A percentile compares a stretch with the other conserved stretches of the same genome.
phyloP scores from a whole-genome alignment of 1,140 invertebrate species.

The Fopius arisanus region DNA sequence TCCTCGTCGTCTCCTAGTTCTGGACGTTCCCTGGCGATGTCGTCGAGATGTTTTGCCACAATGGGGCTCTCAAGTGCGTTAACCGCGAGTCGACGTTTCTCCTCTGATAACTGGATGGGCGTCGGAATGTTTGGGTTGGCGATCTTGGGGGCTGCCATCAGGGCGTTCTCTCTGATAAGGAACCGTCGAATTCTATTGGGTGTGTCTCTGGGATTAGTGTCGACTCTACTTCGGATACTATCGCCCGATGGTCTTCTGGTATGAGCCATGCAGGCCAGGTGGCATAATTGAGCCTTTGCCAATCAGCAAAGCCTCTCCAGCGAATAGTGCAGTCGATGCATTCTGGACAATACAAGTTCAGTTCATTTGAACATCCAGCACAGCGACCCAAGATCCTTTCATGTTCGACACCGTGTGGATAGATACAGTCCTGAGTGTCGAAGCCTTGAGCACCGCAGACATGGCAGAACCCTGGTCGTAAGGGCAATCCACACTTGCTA shows the following conservation, averaged over 20 bases:
- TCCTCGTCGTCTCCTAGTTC: not conserved
- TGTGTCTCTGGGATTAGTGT: not conserved
- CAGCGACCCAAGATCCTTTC: too few relatives aligned
- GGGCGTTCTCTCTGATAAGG: not conserved
- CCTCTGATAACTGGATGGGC: not conserved
- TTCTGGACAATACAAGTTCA: too few relatives aligned
- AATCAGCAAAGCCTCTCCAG: not conserved
- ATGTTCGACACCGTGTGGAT: too few relatives aligned
- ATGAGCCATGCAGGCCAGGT: not conserved
- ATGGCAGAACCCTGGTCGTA: too few relatives aligned
- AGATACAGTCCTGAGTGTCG: too few relatives aligned
- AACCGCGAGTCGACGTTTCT: not conserved
- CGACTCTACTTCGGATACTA: not conserved
- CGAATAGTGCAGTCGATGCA: not conserved
- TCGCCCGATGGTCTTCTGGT: not conserved
- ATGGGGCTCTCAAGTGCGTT: not conserved
- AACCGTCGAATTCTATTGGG: not conserved
- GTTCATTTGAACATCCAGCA: too few relatives aligned
- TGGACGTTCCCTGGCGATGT: not conserved
- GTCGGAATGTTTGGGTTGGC: not conserved
- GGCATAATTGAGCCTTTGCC: not conserved
- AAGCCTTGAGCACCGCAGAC: too few relatives aligned
- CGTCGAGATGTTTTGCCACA: not conserved
- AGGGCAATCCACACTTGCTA: too few relatives aligned
- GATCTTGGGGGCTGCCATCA: not conserved